Evolutionary conservation across 2,797 vertebrate species (phyloP).

Genomic region (Neoniphon sammara): DNA sequence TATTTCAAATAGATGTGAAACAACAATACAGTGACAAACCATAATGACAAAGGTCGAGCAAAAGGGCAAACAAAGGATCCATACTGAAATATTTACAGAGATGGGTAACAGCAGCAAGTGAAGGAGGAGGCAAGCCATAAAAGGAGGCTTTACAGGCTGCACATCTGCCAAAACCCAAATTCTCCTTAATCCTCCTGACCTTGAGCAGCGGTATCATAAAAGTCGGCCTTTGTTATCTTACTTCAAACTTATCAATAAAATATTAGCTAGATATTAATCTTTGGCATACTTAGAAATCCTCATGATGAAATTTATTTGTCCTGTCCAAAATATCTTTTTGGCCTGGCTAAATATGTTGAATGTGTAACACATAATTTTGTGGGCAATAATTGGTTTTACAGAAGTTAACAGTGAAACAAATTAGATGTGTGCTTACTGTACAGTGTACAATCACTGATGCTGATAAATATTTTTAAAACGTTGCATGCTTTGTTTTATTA

Average conservation of each 20-base stretch:
- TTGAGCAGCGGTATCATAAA: too few species aligned
- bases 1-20: slow-evolving; percentile 2
- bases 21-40: background rate
- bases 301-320: background rate
- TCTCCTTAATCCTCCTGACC: background rate
- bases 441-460: too few species aligned
- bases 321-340: background rate
- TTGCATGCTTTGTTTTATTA: too few species aligned
- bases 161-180: slow-evolving; percentile 1
- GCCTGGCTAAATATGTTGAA: too few species aligned
- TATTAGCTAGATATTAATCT: background rate
- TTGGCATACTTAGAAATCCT: background rate
- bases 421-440: too few species aligned
- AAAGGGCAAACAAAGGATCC: background rate
- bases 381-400: too few species aligned
- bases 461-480: too few species aligned
- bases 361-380: too few species aligned
- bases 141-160: background rate
- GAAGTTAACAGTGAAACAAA: too few species aligned
- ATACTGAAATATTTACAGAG: slow-evolving; percentile 7
- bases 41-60: background rate
- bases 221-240: too few species aligned
- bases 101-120: background rate
- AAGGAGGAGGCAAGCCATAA: background rate
- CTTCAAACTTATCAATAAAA: too few species aligned